These are phyloP conservation scores for Drosophila arizonae DNA, from an alignment of 1,140 invertebrate species.

Conservation along the genomic window DNA sequence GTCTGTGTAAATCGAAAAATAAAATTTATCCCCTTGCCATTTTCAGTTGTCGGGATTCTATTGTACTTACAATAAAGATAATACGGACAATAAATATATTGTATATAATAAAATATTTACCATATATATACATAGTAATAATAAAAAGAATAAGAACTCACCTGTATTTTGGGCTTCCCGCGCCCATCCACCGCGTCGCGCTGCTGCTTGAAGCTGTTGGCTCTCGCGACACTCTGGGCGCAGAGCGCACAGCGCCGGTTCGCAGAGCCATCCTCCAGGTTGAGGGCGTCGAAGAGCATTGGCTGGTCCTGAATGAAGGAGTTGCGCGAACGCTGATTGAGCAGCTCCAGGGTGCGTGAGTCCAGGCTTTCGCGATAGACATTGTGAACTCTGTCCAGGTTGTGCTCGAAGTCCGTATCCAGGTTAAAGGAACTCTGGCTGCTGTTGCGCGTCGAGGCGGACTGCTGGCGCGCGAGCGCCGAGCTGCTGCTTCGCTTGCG, in stretches of 20 bases:
- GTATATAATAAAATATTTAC: too few relatives aligned
- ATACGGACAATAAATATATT: too few relatives aligned
- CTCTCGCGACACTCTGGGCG: constrained; percentile 32
- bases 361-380: constrained; percentile 78
- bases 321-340: constrained; percentile 74
- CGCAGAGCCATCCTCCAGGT: constrained; percentile 66
- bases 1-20: too few relatives aligned
- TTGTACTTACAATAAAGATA: too few relatives aligned
- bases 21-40: too few relatives aligned
- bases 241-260: constrained; percentile 40
- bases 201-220: constrained; percentile 54
- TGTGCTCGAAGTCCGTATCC: constrained; percentile 72
- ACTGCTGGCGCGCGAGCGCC: constrained; percentile 34
- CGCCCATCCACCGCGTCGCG: constrained; percentile 64
- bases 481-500: constrained; percentile 57
- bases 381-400: constrained; percentile 73
- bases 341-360: constrained; percentile 68
- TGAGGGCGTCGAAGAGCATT: constrained; percentile 63
- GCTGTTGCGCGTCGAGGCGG: constrained; percentile 44
- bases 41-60: too few relatives aligned
- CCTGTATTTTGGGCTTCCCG: constrained; percentile 63
- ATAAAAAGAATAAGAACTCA: constrained; percentile 14
- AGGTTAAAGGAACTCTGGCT: constrained; percentile 60
- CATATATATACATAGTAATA: too few relatives aligned
- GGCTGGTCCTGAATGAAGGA: constrained; percentile 68